A percentile compares a stretch with the other conserved stretches of the same genome.
Evolutionary conservation across 1,140 invertebrate species (phyloP).

Genomic region (Drosophila bifasciata): DNA sequence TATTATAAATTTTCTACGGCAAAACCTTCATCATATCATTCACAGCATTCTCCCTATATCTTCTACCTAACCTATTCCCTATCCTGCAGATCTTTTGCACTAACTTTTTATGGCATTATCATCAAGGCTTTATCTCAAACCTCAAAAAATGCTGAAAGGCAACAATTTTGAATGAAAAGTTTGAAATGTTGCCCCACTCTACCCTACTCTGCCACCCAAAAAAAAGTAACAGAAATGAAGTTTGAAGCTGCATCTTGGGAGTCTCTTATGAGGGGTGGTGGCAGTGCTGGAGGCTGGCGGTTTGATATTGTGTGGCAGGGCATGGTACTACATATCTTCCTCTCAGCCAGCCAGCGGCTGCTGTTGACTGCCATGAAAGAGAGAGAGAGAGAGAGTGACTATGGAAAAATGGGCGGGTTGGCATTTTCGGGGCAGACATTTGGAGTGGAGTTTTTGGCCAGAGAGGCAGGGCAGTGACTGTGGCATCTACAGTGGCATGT

Average conservation of each 20-base stretch:
- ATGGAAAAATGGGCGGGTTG: constrained; percentile 65
- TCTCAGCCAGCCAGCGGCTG: constrained; percentile 33
- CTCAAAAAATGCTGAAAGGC: constrained; percentile 12
- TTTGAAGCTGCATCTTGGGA: constrained; percentile 32
- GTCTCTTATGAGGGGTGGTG: constrained; percentile 11
- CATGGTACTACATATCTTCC: constrained; percentile 20
- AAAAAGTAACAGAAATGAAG: constrained; percentile 28
- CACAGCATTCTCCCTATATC: too few relatives aligned
- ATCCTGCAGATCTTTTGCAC: neutral
- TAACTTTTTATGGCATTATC: constrained; percentile 9
- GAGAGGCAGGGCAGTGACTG: constrained; percentile 4
- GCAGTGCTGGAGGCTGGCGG: constrained; percentile 12
- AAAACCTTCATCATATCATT: too few relatives aligned
- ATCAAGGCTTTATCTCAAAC: constrained; percentile 13
- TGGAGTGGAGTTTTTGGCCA: constrained; percentile 16
- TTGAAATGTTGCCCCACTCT: neutral
- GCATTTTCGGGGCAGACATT: constrained; percentile 48
- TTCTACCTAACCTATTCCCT: too few relatives aligned
- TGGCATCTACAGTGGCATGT: constrained; percentile 35
- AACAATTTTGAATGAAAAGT: constrained; percentile 16
- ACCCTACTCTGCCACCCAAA: neutral
- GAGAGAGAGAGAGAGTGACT: neutral
- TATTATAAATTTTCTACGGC: too few relatives aligned
- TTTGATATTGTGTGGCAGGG: constrained; percentile 8
- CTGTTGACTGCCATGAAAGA: constrained; percentile 3